phyloP scores from a whole-genome alignment of 2,888 invertebrate genomes.

The Alloscopus bannaensis region DNA sequence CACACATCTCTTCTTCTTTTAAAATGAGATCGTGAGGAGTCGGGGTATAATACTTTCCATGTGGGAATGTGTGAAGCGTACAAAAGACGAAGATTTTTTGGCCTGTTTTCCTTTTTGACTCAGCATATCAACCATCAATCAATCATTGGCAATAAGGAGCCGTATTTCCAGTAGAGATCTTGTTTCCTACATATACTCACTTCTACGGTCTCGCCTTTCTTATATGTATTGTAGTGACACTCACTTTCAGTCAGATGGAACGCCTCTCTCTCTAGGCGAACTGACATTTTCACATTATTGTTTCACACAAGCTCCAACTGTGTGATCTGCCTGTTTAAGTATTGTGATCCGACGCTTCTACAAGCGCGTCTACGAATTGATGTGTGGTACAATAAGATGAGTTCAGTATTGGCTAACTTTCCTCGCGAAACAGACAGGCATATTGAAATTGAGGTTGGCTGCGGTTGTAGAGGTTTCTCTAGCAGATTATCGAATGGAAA shows the following conservation, averaged over 20 bases:
- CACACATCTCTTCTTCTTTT: constrained; percentile 44
- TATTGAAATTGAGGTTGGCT: no score
- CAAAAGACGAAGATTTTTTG: constrained; percentile 45
- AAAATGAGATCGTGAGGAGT: constrained; percentile 23
- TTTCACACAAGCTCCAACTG: background rate
- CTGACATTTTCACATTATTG: constrained; percentile 55
- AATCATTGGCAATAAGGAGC: constrained; percentile 62
- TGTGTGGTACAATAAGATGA: no score
- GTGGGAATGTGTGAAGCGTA: constrained; percentile 26
- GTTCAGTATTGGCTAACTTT: no score
- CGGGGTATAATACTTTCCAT: constrained; percentile 13
- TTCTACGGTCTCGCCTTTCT: no score
- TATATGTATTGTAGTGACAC: no score
- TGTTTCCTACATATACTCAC: no score
- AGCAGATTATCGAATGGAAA: no score
- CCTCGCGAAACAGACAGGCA: no score
- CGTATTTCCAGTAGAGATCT: constrained; percentile 40
- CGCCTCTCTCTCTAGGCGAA: constrained; percentile 52
- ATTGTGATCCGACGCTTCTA: no score
- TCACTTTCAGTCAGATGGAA: constrained; percentile 54
- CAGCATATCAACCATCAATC: constrained; percentile 71
- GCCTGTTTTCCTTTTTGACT: constrained; percentile 41
- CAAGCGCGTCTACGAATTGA: no score
- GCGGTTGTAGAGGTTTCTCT: no score
- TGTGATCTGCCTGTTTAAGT: no score